A percentile compares a stretch with the other conserved stretches of the same genome.
These are phyloP conservation scores for Oedothorax gibbosus DNA, from an alignment of 1,140 invertebrate genomes.

Conservation along the genomic window DNA sequence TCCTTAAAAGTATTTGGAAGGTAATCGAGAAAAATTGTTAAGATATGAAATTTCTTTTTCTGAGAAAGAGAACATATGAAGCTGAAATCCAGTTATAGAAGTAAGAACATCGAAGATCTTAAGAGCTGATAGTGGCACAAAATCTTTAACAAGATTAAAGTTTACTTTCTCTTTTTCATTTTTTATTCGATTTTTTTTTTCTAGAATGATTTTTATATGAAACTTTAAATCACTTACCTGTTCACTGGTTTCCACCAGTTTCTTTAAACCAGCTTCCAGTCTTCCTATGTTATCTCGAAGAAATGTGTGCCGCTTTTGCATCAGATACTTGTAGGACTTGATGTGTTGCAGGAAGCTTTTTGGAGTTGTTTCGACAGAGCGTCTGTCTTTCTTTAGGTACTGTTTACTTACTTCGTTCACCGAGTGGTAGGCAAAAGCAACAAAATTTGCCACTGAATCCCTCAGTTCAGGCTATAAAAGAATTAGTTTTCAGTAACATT, in stretches of 20 bases:
- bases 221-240: slow-evolving; percentile 71
- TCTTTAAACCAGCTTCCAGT: slow-evolving; percentile 93
- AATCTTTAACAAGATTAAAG: too few relatives aligned
- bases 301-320: slow-evolving; percentile 84
- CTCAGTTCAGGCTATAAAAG: slow-evolving; percentile 73
- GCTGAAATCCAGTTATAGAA: too few relatives aligned
- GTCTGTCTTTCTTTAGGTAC: slow-evolving; percentile 88
- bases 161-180: too few relatives aligned
- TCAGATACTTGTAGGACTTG: slow-evolving; percentile 87
- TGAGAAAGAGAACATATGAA: too few relatives aligned
- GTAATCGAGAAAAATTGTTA: too few relatives aligned
- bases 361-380: slow-evolving; percentile 97
- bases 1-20: too few relatives aligned
- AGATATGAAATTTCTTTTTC: too few relatives aligned
- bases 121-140: too few relatives aligned
- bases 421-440: slow-evolving; percentile 93
- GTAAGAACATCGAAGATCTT: not conserved
- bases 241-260: slow-evolving; percentile 84
- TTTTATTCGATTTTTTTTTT: too few relatives aligned
- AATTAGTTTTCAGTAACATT: not conserved
- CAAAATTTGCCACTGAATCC: slow-evolving; percentile 88
- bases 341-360: slow-evolving; percentile 98
- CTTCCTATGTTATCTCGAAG: slow-evolving; percentile 85
- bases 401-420: slow-evolving; percentile 89
- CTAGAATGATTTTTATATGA: not conserved